Percentiles rank a stretch among this genome's conserved stretches.
These are phyloP conservation scores for Nymphalis urticae DNA, from an alignment of 2,888 invertebrate genomes.

Conservation along the genomic window DNA sequence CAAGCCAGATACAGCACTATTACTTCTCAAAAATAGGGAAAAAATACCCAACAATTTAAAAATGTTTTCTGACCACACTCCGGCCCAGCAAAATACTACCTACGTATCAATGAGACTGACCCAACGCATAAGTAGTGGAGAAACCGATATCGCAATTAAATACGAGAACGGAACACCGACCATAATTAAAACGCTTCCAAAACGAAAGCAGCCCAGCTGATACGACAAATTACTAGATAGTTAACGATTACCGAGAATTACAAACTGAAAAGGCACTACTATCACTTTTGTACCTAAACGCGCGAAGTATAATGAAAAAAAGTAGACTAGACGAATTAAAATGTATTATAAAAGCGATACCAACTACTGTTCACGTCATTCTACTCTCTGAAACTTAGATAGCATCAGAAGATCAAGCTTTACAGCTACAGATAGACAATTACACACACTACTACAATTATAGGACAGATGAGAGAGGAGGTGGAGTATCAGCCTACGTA, in stretches of 20 bases:
- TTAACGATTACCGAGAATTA: constrained; percentile 13
- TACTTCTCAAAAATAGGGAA: constrained; percentile 20
- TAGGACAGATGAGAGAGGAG: constrained; percentile 2
- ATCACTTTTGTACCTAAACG: constrained; percentile 17
- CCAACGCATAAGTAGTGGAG: constrained; percentile 19
- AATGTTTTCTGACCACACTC: constrained; percentile 14
- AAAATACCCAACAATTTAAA: constrained; percentile 25
- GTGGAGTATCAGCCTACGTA: not conserved
- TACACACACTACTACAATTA: constrained; percentile 10
- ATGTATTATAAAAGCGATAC: not conserved
- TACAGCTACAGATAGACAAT: constrained; percentile 13
- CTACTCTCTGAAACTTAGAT: not conserved
- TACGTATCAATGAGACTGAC: constrained; percentile 17
- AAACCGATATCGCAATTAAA: constrained; percentile 26
- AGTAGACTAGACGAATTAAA: constrained; percentile 13
- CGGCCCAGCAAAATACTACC: constrained; percentile 29
- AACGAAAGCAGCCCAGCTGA: constrained; percentile 4
- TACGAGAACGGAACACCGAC: constrained; percentile 21
- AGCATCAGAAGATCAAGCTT: constrained; percentile 7
- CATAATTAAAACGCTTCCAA: constrained; percentile 18
- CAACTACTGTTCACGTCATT: not conserved
- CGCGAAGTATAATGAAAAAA: constrained; percentile 16
- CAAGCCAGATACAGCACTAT: constrained; percentile 5
- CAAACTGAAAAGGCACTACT: constrained; percentile 15
- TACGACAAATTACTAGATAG: constrained; percentile 24